phyloP scores from a whole-genome alignment of 1,140 invertebrate species.

The Telenomus remus region DNA sequence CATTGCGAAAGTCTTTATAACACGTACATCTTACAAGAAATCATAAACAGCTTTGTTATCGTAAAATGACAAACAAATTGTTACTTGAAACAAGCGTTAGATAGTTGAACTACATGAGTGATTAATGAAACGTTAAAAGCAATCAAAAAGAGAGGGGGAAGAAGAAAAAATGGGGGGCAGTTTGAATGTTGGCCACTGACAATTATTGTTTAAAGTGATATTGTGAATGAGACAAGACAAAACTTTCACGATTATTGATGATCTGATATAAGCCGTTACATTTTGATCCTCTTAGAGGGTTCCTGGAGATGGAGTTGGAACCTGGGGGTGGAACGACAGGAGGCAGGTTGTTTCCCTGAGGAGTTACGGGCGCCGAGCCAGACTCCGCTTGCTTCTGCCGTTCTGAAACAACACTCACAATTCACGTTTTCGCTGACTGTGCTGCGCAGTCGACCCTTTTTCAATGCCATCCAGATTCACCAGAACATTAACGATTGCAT shows the following conservation, averaged over 20 bases:
- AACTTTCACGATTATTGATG: conserved; percentile 41
- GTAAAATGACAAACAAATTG: too few relatives aligned
- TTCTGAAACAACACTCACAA: conserved; percentile 75
- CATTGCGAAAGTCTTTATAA: too few relatives aligned
- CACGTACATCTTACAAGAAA: too few relatives aligned
- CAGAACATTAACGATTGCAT: not conserved
- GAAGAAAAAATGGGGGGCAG: not conserved
- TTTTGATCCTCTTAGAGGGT: conserved; percentile 87
- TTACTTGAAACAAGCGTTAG: too few relatives aligned
- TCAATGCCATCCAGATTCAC: not conserved
- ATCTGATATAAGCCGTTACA: conserved; percentile 79
- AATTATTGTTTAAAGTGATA: conserved; percentile 25
- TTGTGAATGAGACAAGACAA: conserved; percentile 59
- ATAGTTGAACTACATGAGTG: not conserved
- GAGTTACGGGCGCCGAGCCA: conserved; percentile 74
- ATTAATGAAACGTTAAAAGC: not conserved
- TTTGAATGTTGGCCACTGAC: conserved; percentile 6
- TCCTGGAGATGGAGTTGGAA: conserved; percentile 78
- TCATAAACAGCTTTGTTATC: too few relatives aligned
- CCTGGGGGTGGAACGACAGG: conserved; percentile 73
- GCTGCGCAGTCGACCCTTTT: conserved; percentile 35
- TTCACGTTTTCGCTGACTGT: conserved; percentile 67
- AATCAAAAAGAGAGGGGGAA: not conserved
- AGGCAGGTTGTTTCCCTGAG: conserved; percentile 73
- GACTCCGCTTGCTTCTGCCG: conserved; percentile 75